Evolutionary conservation across 1,140 invertebrate genomes (phyloP), one percentile per base, ranked within the genome.

Genomic region (Limonius californicus): DNA sequence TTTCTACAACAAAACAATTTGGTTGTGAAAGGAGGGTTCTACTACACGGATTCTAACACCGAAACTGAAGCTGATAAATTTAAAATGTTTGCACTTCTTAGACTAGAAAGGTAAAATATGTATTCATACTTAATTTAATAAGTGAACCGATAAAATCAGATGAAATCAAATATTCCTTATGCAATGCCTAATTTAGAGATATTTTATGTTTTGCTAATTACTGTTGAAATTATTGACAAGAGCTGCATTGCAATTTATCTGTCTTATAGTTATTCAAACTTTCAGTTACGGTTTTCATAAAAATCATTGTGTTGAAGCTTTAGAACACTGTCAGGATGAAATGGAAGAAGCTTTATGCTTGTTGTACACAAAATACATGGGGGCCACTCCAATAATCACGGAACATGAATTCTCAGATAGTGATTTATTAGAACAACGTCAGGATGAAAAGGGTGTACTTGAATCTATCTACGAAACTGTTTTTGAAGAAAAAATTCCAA

Each of bases 1-100:
- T 90, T 85, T 75, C 90, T 87, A 87, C 81, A 89, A 74, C 86
- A 89, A 69, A 79, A 84, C 66, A 87, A 88, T 66, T 76, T 90
- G 12, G 79, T 89, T 11, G 84, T 90, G 2, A 86, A 86, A 77
- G 86, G 87, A 57, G 84, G 84, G 14, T 83, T 79, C 70, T 85
- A 84, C 80, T 88, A 83, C 79, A 87, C 84, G 84, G 89, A 83
- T 79, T 88, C 84, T 4, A 66, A 79, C 61, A 74, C 75, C 30
- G 81, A 81, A 70, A 78, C 74, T 64, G 79, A 77, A 62, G 80
- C 82, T 57, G 82, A 87, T 54, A 80, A 86, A 42, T 73, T 85
- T 21, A 83, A 83, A 72, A 79, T 84, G 67, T 90, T 87, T 80
- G 88, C 87, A 14, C 75, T 88, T 57, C 78, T 82, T 53, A 87